Base-by-base conservation (phyloP, 2,888 invertebrate genomes). In the Meloe dianella region DNA sequence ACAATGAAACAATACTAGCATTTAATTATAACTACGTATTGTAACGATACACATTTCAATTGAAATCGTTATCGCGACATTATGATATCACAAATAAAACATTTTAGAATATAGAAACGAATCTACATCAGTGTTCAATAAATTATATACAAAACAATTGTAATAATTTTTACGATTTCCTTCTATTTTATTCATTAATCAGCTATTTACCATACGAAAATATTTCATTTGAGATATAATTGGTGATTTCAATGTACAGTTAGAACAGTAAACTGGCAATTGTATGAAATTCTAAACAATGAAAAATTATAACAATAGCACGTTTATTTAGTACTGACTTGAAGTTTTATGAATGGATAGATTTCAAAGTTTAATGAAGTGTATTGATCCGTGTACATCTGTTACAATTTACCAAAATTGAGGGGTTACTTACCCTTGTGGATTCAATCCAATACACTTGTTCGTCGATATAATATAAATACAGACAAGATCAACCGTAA, bases 41-140 rank as follows among this genome's bases (percentile, higher is more conserved):
- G n/a, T 65, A 67, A 59, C 41, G 12, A 35, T 35, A 78, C 78
- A 78, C 80, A 78, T 78, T 80, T 80, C 78, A 79, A 78, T 79
- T 78, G 77, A 78, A 79, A 78, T 79, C 73, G 73, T 70, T 72
- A 73, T 73, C 73, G 73, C 75, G 69, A 72, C 72, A 69, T 77
- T 75, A 74, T 77, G 74, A 73, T 74, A 69, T 76, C 73, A 75
- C 75, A 75, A 77, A 77, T 77, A 75, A 75, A 77, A 77, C 75
- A 77, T 75, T 41, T 32, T 63, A 66, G 66, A 41, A 32, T 17
- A 41, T 35, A 10, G 5, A 17, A n/a, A 41, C 7, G 17, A 12
- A 72, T 74, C 73, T 72, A 71, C 73, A 69, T 73, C 74, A 72
- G 72, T 71, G 71, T 71, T 73, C 68, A 67, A 27, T 57, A 60